phyloP scores from a whole-genome alignment of 2,797 vertebrate species.

The Varecia variegata region DNA sequence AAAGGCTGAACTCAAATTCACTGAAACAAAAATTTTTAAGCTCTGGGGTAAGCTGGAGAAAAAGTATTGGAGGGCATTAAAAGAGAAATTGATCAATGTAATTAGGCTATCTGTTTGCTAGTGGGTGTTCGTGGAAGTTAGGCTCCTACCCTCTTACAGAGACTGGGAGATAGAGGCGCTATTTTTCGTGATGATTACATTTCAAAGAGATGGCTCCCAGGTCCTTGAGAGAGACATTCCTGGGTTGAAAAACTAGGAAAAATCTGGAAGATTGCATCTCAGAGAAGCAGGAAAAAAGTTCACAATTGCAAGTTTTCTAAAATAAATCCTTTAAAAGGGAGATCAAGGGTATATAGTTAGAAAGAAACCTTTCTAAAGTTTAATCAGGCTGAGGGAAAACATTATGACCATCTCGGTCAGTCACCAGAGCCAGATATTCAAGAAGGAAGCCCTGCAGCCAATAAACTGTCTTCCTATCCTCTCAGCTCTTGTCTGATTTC shows the following conservation, averaged over 20 bases:
- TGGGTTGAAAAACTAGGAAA: not conserved
- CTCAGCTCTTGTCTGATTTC: slow-evolving; percentile 10
- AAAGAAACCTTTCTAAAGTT: not conserved
- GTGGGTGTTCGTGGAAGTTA: not conserved
- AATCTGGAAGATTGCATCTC: not conserved
- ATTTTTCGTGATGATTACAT: not conserved
- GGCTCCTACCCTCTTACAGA: not conserved
- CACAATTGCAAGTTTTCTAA: not conserved
- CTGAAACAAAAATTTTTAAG: not conserved
- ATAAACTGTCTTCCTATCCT: not conserved
- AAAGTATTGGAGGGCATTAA: not conserved
- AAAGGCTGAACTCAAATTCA: not conserved
- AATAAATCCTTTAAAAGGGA: not conserved
- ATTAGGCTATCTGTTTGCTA: not conserved
- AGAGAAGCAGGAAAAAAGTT: not conserved
- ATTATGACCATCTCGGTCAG: not conserved
- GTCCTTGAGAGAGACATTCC: not conserved
- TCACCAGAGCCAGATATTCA: slow-evolving; percentile 42
- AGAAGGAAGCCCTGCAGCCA: not conserved
- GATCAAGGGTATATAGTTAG: not conserved
- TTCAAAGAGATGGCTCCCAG: not conserved
- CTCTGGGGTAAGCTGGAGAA: not conserved
- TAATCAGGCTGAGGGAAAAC: not conserved
- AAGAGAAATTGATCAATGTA: not conserved
- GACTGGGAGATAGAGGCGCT: not conserved